These are phyloP conservation scores for Papilio helenus DNA, from an alignment of 1,140 invertebrate genomes.

Conservation along the genomic window DNA sequence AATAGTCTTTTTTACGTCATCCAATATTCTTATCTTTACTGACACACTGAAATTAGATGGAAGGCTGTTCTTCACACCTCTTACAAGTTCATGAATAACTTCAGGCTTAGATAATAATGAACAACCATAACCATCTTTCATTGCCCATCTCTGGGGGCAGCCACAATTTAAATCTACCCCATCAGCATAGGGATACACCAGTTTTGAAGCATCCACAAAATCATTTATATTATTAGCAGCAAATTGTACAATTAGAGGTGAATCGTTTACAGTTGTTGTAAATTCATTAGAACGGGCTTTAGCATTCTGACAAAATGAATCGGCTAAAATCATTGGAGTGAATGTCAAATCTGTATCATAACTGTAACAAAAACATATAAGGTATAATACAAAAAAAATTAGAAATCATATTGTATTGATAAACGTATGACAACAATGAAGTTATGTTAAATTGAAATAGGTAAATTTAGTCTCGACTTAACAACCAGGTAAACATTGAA, in stretches of 20 bases:
- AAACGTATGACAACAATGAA: neutral
- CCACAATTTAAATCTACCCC: constrained; percentile 98
- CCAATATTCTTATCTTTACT: constrained; percentile 94
- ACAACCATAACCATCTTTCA: constrained; percentile 95
- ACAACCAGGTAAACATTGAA: neutral
- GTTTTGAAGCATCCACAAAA: constrained; percentile 92
- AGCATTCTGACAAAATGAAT: constrained; percentile 94
- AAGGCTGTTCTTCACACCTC: constrained; percentile 89
- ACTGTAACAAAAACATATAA: constrained; percentile 61
- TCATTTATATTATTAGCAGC: constrained; percentile 93
- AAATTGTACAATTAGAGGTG: constrained; percentile 96
- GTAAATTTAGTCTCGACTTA: neutral
- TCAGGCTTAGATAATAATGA: constrained; percentile 93
- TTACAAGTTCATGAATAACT: constrained; percentile 91
- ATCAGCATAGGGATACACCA: constrained; percentile 93
- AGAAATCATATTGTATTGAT: neutral
- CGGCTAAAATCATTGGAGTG: constrained; percentile 98
- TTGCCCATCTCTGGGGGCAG: constrained; percentile 98
- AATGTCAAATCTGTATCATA: constrained; percentile 96
- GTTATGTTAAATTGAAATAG: neutral
- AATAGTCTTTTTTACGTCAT: constrained; percentile 78
- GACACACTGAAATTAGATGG: constrained; percentile 92
- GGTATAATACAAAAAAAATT: neutral
- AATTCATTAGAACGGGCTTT: constrained; percentile 96
- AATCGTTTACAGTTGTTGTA: constrained; percentile 89